Conservation (phyloP, 2,797 vertebrate genomes). For the Chelon labrosus region DNA sequence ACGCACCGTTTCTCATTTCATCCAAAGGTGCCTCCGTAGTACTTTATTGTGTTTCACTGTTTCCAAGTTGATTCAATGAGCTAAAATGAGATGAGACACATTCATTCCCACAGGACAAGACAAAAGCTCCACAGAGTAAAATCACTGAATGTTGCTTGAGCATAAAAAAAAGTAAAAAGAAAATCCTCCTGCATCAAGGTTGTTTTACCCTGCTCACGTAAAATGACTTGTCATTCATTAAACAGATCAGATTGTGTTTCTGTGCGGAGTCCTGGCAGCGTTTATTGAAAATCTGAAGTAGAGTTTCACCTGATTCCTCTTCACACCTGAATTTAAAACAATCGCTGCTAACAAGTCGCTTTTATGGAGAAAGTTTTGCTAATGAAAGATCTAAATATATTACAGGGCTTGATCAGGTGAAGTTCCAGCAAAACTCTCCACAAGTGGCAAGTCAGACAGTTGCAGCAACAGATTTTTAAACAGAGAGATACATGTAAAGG, state of each 20-base stretch:
- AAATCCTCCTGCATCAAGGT: constrained; percentile 51
- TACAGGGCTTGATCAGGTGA: not conserved
- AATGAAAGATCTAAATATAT: not conserved
- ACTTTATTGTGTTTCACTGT: constrained; percentile 51
- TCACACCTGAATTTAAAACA: constrained; percentile 2
- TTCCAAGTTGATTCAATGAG: constrained; percentile 62
- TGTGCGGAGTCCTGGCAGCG: not conserved
- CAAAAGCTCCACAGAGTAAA: constrained; percentile 47
- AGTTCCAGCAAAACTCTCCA: not conserved
- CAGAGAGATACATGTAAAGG: no score
- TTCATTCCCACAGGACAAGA: constrained; percentile 50
- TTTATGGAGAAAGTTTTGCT: not conserved
- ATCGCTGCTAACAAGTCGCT: not conserved
- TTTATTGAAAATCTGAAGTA: constrained; percentile 13
- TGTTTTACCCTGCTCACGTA: constrained; percentile 26
- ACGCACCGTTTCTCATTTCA: constrained; percentile 28
- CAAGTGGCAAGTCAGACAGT: not conserved
- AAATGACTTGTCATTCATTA: constrained; percentile 37
- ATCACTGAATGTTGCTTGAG: constrained; percentile 29
- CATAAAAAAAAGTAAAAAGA: not conserved
- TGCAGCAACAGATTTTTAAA: not conserved
- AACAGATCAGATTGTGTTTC: constrained; percentile 39
- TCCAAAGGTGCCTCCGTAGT: constrained; percentile 27
- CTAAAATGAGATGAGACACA: constrained; percentile 65
- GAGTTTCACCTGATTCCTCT: constrained; percentile 19